These are phyloP conservation scores for Andrena praecox DNA, from an alignment of 2,888 invertebrate genomes.

Conservation along the genomic window DNA sequence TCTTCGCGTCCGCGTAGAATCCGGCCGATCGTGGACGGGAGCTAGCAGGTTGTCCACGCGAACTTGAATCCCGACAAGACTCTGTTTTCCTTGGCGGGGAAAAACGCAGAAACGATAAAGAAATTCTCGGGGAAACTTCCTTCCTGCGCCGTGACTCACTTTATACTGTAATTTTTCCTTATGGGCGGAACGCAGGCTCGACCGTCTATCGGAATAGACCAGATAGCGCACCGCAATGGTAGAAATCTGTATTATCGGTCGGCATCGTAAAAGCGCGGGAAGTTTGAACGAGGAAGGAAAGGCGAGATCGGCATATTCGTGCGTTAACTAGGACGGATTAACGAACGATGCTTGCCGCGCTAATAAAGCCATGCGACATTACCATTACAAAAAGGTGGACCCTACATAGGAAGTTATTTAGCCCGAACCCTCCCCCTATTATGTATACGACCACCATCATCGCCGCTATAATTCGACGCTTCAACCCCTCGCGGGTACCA, in stretches of 20 bases:
- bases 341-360: conserved; percentile 29
- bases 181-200: not conserved
- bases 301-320: not conserved
- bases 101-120: not conserved
- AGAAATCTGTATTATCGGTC: conserved; percentile 51
- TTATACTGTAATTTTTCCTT: not conserved
- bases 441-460: conserved; percentile 56
- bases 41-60: conserved; percentile 16
- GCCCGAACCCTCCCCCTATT: conserved; percentile 44
- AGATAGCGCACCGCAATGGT: not conserved
- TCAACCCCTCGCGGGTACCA: conserved; percentile 77
- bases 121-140: not conserved
- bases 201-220: not conserved
- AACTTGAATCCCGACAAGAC: not conserved
- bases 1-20: not conserved
- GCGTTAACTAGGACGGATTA: conserved; percentile 23
- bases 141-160: not conserved
- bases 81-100: not conserved
- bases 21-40: not conserved
- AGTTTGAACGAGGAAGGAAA: conserved; percentile 32
- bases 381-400: conserved; percentile 49
- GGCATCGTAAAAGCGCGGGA: conserved; percentile 31
- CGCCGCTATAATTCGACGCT: conserved; percentile 70
- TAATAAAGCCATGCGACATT: conserved; percentile 36
- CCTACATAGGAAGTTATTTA: conserved; percentile 33